A percentile compares a stretch with the other conserved stretches of the same genome.
Evolutionary conservation across 1,140 invertebrate species (phyloP).

Genomic region (Nilaparvata lugens): DNA sequence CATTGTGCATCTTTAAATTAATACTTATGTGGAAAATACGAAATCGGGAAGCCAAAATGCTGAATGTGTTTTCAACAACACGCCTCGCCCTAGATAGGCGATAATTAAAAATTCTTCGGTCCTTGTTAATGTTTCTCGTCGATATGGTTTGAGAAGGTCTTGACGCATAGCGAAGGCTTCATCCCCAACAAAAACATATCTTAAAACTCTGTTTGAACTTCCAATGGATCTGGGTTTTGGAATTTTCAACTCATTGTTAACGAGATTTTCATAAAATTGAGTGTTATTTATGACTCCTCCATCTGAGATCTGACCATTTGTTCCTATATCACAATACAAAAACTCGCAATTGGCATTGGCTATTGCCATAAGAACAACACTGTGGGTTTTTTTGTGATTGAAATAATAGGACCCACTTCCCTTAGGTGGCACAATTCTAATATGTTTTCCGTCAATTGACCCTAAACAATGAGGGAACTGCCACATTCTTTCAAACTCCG

Average conservation of each 20-base stretch:
- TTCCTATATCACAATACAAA: not conserved
- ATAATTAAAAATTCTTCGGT: constrained; percentile 35
- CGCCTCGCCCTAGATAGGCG: constrained; percentile 20
- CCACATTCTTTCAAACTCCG: constrained; percentile 34
- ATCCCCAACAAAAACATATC: constrained; percentile 37
- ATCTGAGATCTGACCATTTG: not conserved
- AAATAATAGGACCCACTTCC: no score
- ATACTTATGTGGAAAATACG: constrained; percentile 34
- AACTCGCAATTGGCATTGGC: constrained; percentile 34
- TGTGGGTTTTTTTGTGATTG: constrained; percentile 37
- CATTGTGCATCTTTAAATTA: constrained; percentile 25
- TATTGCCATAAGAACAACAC: constrained; percentile 35
- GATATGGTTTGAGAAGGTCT: constrained; percentile 28
- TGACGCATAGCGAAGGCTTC: constrained; percentile 40
- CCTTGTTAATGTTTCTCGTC: constrained; percentile 26
- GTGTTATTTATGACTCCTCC: not conserved
- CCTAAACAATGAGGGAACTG: constrained; percentile 39
- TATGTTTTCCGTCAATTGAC: no score
- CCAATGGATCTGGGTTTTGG: not conserved
- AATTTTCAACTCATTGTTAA: not conserved
- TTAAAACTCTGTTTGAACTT: no score
- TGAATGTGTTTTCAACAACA: constrained; percentile 23
- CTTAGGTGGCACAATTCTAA: no score
- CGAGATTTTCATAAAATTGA: not conserved
- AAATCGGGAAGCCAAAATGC: constrained; percentile 37